phyloP scores from a whole-genome alignment of 2,113 vertebrate species.

The Saiga tatarica region DNA sequence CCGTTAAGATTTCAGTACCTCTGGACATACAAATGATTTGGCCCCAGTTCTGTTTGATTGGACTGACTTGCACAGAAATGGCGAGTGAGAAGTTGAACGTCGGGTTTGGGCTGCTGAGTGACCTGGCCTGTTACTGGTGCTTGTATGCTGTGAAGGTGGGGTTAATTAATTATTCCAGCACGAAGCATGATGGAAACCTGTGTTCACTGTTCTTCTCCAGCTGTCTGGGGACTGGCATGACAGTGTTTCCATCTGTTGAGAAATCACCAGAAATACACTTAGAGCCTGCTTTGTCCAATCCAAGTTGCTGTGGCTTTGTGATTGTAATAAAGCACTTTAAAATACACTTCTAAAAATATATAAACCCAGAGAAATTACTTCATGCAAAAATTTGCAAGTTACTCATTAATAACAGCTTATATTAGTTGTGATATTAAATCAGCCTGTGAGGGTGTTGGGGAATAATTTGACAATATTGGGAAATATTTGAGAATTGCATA shows the following conservation, averaged over 20 bases:
- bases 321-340: neutral
- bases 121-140: neutral
- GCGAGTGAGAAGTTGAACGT: accelerated
- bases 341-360: neutral
- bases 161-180: accelerated
- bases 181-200: neutral
- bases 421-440: neutral
- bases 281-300: accelerated
- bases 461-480: neutral
- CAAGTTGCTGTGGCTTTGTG: neutral
- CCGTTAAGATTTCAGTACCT: accelerated
- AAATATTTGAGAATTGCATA: neutral
- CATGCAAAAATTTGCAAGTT: neutral
- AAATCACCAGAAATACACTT: neutral
- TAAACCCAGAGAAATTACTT: neutral
- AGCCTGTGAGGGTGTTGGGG: neutral
- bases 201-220: accelerated
- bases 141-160: neutral
- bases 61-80: neutral
- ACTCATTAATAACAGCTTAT: neutral
- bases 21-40: neutral
- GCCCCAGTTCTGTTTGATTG: neutral
- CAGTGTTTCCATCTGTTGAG: accelerated
- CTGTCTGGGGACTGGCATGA: neutral
- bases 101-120: too few species aligned